Base-by-base conservation (phyloP, 2,888 invertebrate genomes). In the Dasysyrphus tricinctus region DNA sequence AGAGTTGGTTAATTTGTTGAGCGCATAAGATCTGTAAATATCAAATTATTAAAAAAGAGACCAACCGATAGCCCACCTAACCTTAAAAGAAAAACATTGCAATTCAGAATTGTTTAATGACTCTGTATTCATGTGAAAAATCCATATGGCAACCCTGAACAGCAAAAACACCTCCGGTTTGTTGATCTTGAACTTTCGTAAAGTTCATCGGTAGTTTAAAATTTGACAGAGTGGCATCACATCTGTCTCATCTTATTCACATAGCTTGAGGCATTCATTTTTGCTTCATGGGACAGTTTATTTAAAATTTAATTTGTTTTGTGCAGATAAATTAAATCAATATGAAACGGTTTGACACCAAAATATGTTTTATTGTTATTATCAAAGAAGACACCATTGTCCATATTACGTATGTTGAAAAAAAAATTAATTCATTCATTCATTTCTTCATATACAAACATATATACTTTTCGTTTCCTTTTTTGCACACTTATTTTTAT, bases 261-360 rank as follows among this genome's bases (percentile, higher is more conserved):
- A 47, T 47, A 9, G 14, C 34, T 9, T 16, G 6, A 47, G 44
- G 47, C 32, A 39, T 4, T 19, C 5, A 12, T 39, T 37, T 49
- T 12, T 32, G 42, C 9, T 32, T 37, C 34, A 29, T 51, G 59
- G 47, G 73, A 73, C 65, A 73, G 42, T 79, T 65, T 63, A 29
- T 34, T 72, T 54, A 11, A 14, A 51, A 37, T 72, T 34, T n/a
- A n/a, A 49, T 79, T 72, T 69, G 44, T 54, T 29, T 39, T 69
- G n/a, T 24, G 44, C 54, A 69, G 34, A 42, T 44, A 69, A 80
- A 54, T 56, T 69, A 16, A 74, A 69, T 49, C 61, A 61, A 34
- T 32, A 51, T 51, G 4, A 29, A 59, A 34, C 37, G 77, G 77
- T 59, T 77, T n/a, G 44, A 63, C 32, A 29, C 1, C 9, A 6